A percentile compares a stretch with the other conserved stretches of the same genome.
Evolutionary conservation across 2,113 vertebrate species (phyloP).

Genomic region (Oreochromis aureus): DNA sequence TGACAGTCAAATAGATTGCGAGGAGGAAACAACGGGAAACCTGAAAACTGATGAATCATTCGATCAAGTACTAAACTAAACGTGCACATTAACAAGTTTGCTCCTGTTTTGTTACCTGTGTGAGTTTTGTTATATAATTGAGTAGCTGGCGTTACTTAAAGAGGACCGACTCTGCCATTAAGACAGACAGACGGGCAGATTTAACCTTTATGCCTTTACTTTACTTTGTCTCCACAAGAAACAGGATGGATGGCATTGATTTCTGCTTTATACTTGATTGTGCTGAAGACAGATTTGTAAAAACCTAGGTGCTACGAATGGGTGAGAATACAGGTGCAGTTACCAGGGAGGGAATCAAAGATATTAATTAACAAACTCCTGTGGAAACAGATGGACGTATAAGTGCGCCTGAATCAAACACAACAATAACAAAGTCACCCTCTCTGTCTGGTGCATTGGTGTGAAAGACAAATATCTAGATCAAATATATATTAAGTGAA

Average conservation of each 20-base stretch:
- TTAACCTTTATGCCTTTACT: neutral
- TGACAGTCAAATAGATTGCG: slow-evolving; percentile 1
- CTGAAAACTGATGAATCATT: neutral
- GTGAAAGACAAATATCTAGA: slow-evolving; percentile 15
- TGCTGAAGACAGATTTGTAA: slow-evolving; percentile 43
- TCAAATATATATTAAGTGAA: slow-evolving; percentile 5
- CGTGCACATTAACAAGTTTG: neutral
- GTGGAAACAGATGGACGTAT: neutral
- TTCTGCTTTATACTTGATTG: slow-evolving; percentile 37
- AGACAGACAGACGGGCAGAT: neutral
- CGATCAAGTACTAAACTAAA: neutral
- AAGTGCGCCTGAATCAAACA: neutral
- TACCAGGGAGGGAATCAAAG: slow-evolving; percentile 30
- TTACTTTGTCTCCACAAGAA: slow-evolving; percentile 3
- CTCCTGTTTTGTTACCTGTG: neutral
- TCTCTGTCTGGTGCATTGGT: neutral
- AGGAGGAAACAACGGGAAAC: neutral
- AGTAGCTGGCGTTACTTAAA: neutral
- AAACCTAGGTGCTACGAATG: neutral
- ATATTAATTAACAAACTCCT: slow-evolving; percentile 4
- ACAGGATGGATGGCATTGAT: slow-evolving; percentile 24
- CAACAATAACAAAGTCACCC: slow-evolving; percentile 4
- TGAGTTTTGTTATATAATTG: neutral
- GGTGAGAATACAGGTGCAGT: slow-evolving; percentile 6
- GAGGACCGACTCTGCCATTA: neutral